Base-by-base conservation (phyloP, 1,140 invertebrate species). In the Drosophila asahinai region DNA sequence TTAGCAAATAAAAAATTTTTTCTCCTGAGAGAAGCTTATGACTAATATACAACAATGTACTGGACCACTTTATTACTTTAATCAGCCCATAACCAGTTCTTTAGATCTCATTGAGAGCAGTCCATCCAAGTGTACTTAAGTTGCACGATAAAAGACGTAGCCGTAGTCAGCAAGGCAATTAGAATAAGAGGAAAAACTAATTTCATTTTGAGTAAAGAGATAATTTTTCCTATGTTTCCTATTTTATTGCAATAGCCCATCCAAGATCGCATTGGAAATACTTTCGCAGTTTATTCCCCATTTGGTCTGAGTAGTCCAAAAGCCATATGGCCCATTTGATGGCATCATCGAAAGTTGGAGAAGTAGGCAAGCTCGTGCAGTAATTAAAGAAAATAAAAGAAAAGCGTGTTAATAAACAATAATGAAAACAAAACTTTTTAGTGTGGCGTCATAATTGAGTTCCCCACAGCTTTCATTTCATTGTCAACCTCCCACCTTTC, bases 371-470 rank as follows among this genome's bases (percentile, higher is more conserved):
- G 52, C 67, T 73, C 33, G 27, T 51, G 54, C 51, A 54, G 55
- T 80, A 66, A 83, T 74, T 80, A 81, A 84, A 77, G 73, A 77
- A 84, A 67, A 38, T 45, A 84, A 84, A 77, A 66, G 81, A 64
- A 33, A 59, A 73, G 67, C 55, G 65, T 71, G 65, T 68, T 43
- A 38, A 52, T 73, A 61, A 73, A 73, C 67, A 73, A 61, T 73
- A 72, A 73, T 73, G 61, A 73, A 72, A 60, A 42, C 54, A 33
- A 73, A 68, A 72, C 11, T 72, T 51, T 59, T 80, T 60, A 77
- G 48, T 77, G 30, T 43, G 45, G 49, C 22, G 33, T 60, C 36
- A 73, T 73, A 60, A 73, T 73, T 73, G 47, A 67, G 27, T 72
- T 48, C 30, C 48, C 38, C 63, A 15, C 19, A 25, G 12, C 47